Evolutionary conservation across 2,797 vertebrate species (phyloP).

Genomic region (Buphagus erythrorhynchus): DNA sequence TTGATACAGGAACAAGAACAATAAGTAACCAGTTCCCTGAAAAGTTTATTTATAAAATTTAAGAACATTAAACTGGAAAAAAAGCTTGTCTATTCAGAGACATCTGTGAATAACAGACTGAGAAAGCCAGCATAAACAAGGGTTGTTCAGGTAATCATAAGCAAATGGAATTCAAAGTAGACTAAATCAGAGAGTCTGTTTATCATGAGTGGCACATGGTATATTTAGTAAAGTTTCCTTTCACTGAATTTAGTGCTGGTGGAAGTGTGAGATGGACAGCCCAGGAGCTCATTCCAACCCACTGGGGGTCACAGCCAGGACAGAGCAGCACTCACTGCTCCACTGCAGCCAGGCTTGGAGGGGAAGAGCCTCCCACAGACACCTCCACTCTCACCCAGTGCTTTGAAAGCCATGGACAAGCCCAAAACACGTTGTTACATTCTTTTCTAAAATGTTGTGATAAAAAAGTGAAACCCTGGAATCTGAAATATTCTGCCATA

Average conservation of each 20-base stretch:
- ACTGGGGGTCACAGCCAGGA: fast-evolving
- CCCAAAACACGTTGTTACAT: not conserved
- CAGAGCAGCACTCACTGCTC: not conserved
- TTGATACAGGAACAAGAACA: not conserved
- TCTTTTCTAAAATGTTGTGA: fast-evolving
- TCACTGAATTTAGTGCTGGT: not conserved
- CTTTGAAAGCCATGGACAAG: not conserved
- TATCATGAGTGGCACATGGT: not conserved
- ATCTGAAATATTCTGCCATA: not conserved
- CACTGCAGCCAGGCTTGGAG: not conserved
- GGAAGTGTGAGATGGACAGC: not conserved
- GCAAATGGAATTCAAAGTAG: not conserved
- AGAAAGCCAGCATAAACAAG: constrained; percentile 9
- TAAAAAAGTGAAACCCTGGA: not conserved
- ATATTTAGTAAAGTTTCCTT: not conserved
- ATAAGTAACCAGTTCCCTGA: not conserved
- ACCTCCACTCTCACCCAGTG: fast-evolving
- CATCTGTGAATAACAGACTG: not conserved
- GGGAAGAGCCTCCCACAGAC: not conserved
- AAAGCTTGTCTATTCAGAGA: not conserved
- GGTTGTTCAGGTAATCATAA: constrained; percentile 49
- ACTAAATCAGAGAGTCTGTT: constrained; percentile 9
- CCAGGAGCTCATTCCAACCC: not conserved
- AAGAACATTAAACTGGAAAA: not conserved
- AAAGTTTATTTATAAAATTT: constrained; percentile 10